A percentile compares a stretch with the other conserved stretches of the same genome.
Evolutionary conservation across 2,113 vertebrate genomes (phyloP).

Genomic region (Chionodraco myersi): DNA sequence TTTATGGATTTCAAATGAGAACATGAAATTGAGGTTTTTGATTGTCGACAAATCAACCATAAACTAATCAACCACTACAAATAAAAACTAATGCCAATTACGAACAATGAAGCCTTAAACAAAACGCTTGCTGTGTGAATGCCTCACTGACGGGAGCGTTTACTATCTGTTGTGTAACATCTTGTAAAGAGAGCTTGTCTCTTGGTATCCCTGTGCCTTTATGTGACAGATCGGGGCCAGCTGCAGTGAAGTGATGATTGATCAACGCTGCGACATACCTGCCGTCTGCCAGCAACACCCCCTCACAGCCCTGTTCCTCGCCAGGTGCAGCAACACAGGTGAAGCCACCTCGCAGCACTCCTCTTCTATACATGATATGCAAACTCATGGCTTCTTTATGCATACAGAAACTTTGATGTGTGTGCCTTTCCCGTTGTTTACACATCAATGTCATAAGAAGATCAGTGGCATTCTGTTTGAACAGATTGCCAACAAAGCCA

Average conservation of each 20-base stretch:
- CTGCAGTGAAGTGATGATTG: slow-evolving; percentile 39
- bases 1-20: neutral
- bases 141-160: neutral
- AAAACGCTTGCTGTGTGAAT: neutral
- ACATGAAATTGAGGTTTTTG: neutral
- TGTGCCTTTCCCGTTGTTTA: slow-evolving; percentile 7
- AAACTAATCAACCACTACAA: neutral
- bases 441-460: neutral
- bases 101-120: neutral
- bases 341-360: neutral
- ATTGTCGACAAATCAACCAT: neutral
- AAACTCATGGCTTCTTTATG: neutral
- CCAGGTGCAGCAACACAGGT: slow-evolving; percentile 13
- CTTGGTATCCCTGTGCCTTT: neutral
- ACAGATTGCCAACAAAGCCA: neutral
- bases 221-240: slow-evolving; percentile 42
- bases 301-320: slow-evolving; percentile 10
- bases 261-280: slow-evolving; percentile 51
- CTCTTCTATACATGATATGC: neutral
- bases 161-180: slow-evolving; percentile 6
- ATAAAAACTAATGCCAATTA: neutral
- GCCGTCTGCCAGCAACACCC: slow-evolving; percentile 39
- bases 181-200: slow-evolving; percentile 1
- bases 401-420: slow-evolving; percentile 1
- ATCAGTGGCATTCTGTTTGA: slow-evolving; percentile 1